Base-by-base conservation (phyloP, 2,888 invertebrate genomes). In the Tiphia femorata region DNA sequence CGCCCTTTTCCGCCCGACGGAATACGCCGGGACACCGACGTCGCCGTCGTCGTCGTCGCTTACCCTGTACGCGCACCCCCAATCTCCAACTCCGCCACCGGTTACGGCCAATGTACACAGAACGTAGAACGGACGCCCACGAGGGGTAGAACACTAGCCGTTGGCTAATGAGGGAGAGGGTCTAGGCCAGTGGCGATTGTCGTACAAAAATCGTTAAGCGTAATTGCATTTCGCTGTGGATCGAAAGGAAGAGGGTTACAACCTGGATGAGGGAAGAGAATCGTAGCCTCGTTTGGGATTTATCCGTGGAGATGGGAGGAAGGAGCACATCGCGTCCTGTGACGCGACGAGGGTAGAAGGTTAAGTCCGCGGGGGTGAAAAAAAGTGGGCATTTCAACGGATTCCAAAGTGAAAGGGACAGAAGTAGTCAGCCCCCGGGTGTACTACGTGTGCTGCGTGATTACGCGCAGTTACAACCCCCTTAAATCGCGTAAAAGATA, bases 401-500 rank as follows among this genome's bases (percentile, higher is more conserved):
- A 70, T 69, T 72, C 58, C 62, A 46, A 57, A 66, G 64, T 48
- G 72, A 62, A 68, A 58, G 58, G 60, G 64, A 64, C 62, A 50
- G 12, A n/a, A 21, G 23, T n/a, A n/a, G n/a, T n/a, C n/a, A n/a
- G n/a, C n/a, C n/a, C n/a, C n/a, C n/a, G n/a, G n/a, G n/a, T n/a
- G n/a, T n/a, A n/a, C n/a, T 40, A 54, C 64, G 58, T 58, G 64
- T 55, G 57, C 56, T 64, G 71, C 70, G 71, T 73, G 70, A 72
- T 71, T 72, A 73, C 70, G 67, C 25, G 73, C 67, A 70, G 70
- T 73, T 72, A 72, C 73, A 64, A 61, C 52, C 58, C 70, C 60
- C 60, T 72, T 67, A 73, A 71, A 70, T 73, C 73, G 73, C 62
- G 71, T 70, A 70, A 73, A 73, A 73, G 71, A 73, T 73, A 71